These are phyloP conservation scores for Chaetodon trifascialis DNA, from an alignment of 2,113 vertebrate species.

Conservation along the genomic window DNA sequence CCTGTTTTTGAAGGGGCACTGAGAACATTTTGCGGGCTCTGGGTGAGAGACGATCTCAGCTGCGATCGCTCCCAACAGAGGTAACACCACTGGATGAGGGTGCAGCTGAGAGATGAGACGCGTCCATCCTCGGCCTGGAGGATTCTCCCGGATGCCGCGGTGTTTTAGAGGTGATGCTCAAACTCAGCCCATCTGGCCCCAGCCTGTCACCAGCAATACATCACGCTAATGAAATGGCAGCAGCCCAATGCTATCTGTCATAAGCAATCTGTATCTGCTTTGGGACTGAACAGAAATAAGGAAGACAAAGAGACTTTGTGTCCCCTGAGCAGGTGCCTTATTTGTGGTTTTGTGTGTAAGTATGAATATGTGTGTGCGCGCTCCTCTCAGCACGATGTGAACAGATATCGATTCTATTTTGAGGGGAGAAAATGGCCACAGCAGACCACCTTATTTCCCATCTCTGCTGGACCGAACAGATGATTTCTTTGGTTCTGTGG, in stretches of 20 bases:
- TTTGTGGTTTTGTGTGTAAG: constrained; percentile 29
- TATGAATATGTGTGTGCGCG: not conserved
- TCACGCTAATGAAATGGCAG: constrained; percentile 77
- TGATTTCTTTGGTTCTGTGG: constrained; percentile 17
- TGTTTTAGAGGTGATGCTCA: constrained; percentile 40
- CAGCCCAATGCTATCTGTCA: constrained; percentile 59
- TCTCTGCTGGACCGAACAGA: constrained; percentile 36
- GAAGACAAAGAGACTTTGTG: constrained; percentile 28
- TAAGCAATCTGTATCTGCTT: constrained; percentile 69
- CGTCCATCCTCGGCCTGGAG: not conserved
- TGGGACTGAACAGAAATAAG: constrained; percentile 46
- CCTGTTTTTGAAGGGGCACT: not conserved
- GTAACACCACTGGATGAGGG: not conserved
- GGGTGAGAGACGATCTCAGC: constrained; percentile 17
- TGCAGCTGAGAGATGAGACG: constrained; percentile 35
- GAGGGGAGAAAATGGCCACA: constrained; percentile 48
- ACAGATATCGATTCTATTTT: constrained; percentile 60
- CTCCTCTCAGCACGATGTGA: constrained; percentile 27
- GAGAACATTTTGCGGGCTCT: not conserved
- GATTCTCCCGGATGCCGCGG: constrained; percentile 14
- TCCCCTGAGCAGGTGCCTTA: constrained; percentile 19
- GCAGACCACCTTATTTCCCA: constrained; percentile 11
- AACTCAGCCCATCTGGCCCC: constrained; percentile 42
- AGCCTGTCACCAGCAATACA: constrained; percentile 65
- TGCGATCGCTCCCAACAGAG: not conserved